phyloP scores from a whole-genome alignment of 2,113 vertebrate species.

The Platycercus adscitus region DNA sequence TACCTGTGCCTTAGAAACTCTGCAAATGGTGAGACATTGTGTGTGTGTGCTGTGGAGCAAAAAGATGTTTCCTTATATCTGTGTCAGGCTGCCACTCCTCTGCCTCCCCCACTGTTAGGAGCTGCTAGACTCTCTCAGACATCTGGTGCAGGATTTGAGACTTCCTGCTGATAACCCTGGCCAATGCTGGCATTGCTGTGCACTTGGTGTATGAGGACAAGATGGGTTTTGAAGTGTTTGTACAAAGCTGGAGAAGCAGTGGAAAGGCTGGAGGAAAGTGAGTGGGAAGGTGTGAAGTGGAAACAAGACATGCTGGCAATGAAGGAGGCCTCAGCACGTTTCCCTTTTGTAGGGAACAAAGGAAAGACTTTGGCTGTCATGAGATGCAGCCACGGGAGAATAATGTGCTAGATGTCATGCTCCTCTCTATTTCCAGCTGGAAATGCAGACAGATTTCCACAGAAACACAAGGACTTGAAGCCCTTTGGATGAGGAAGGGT shows the following conservation, averaged over 20 bases:
- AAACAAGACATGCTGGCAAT: not conserved
- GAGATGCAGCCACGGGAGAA: not conserved
- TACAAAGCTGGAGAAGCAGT: not conserved
- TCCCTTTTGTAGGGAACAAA: not conserved
- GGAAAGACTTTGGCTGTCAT: not conserved
- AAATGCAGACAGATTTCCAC: not conserved
- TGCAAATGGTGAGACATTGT: not conserved
- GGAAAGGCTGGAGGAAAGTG: not conserved
- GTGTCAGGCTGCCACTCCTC: constrained; percentile 16
- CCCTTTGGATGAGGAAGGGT: not conserved
- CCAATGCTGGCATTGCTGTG: constrained; percentile 11
- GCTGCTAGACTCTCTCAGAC: constrained; percentile 43
- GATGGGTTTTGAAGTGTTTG: constrained; percentile 38
- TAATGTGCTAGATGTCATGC: not conserved
- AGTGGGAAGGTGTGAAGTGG: constrained; percentile 1
- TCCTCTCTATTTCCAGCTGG: not conserved
- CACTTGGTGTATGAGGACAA: not conserved
- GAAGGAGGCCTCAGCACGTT: not conserved
- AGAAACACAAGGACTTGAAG: not conserved
- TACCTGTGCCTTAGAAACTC: not conserved
- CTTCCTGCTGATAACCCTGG: not conserved
- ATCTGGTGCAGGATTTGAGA: constrained; percentile 26
- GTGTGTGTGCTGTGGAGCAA: not conserved
- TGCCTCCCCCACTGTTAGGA: constrained; percentile 14
- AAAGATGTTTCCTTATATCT: not conserved